Base-by-base conservation (phyloP, 2,797 vertebrate genomes). In the Manis pentadactyla region DNA sequence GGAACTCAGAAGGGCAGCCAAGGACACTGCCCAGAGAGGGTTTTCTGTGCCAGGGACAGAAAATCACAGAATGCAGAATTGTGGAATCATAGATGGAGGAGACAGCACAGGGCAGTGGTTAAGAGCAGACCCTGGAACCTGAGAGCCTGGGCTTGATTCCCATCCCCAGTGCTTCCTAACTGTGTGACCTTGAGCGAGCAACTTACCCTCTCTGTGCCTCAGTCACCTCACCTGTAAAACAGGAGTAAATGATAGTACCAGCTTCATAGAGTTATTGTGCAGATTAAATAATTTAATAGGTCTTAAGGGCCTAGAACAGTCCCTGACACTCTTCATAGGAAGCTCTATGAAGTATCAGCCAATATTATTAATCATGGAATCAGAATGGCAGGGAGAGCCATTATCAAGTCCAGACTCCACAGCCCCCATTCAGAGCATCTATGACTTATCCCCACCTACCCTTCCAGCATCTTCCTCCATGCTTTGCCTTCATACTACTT, bases 111-210 rank as follows among this genome's bases (percentile, higher is more conserved):
- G 37, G 11, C 6, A 31, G 74, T 17, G n/a, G 31, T 61, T 42
- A 57, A 46, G 64, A 34, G 39, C 68, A 84, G 21, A 18, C 11
- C 17, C 46, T 31, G n/a, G 51, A 49, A n/a, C 64, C 74, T 27
- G 29, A 46, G 39, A 46, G 4, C 49, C 68, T 81, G 59, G 57
- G 7, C 31, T 86, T 49, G 23, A 59, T 81, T 92, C 37, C 61
- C 61, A 74, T 39, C 27, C 68, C 15, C 37, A 46, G 0, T 4
- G 23, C 46, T 15, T 51, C 59, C 55, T 37, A 2, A 2, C 61
- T 46, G 6, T 93, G 66, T 79, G 55, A 37, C 55, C 85, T 57
- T 55, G 49, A 93, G 39, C 66, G 31, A n/a, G 82, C 53, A 37
- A 68, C 68, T 34, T 51, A 17, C 15, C n/a, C 55, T 79, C 59